Conservation (phyloP, 2,888 invertebrate genomes). For the Autographa pulchrina region DNA sequence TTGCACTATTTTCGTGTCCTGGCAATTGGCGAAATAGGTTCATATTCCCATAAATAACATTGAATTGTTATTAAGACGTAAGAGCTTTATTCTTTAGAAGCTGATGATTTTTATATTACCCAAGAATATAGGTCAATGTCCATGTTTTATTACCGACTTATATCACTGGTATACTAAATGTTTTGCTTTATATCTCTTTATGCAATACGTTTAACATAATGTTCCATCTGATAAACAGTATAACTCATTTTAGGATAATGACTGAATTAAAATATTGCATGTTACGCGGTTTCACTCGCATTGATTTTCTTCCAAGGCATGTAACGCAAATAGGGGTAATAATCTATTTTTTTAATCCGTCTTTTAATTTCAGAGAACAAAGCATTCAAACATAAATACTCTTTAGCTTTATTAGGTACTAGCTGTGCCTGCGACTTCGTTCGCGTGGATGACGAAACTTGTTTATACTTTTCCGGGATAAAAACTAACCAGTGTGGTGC, state of each 20-base stretch:
- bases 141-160: slow-evolving; percentile 20
- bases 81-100: slow-evolving; percentile 21
- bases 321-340: too few species aligned
- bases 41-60: slow-evolving; percentile 45
- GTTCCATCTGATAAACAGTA: not conserved
- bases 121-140: not conserved
- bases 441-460: too few species aligned
- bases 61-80: slow-evolving; percentile 37
- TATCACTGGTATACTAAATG: not conserved
- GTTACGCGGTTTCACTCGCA: not conserved
- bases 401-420: too few species aligned
- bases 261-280: not conserved
- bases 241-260: not conserved
- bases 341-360: too few species aligned
- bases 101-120: slow-evolving; percentile 28
- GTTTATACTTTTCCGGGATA: too few species aligned
- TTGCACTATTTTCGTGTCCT: slow-evolving; percentile 27
- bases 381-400: too few species aligned
- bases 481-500: too few species aligned
- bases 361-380: too few species aligned
- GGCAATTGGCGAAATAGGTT: slow-evolving; percentile 50
- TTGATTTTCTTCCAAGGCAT: too few species aligned
- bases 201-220: not conserved
- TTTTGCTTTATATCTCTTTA: not conserved
- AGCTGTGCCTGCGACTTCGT: too few species aligned